Conservation (phyloP, 2,888 invertebrate species). For the Suillia variegata region DNA sequence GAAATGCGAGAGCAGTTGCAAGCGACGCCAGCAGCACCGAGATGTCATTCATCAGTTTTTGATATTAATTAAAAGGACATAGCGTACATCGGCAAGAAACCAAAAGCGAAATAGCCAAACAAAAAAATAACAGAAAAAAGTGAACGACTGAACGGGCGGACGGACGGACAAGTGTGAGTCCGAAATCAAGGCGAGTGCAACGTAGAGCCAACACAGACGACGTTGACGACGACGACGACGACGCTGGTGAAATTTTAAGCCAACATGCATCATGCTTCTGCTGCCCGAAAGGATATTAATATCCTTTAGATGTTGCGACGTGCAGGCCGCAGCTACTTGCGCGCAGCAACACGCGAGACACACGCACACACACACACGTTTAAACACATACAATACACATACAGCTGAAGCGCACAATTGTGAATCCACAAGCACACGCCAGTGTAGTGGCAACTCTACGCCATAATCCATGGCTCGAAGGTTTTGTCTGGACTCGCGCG, state of each 20-base stretch:
- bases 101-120: too few relatives aligned
- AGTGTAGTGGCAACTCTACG: too few relatives aligned
- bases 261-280: background rate
- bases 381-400: background rate
- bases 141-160: too few relatives aligned
- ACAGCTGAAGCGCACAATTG: background rate
- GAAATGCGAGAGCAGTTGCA: too few relatives aligned
- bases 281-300: background rate
- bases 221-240: background rate
- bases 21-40: too few relatives aligned
- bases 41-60: too few relatives aligned
- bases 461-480: too few relatives aligned
- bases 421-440: background rate
- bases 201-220: background rate
- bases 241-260: background rate
- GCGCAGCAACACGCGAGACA: background rate
- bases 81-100: too few relatives aligned
- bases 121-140: too few relatives aligned
- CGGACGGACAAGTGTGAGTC: too few relatives aligned
- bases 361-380: background rate
- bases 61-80: too few relatives aligned
- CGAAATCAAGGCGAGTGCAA: background rate
- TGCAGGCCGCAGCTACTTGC: background rate
- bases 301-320: background rate
- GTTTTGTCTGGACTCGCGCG: too few relatives aligned